Conservation (phyloP, 2,888 invertebrate genomes). For the Hypsopygia costalis region DNA sequence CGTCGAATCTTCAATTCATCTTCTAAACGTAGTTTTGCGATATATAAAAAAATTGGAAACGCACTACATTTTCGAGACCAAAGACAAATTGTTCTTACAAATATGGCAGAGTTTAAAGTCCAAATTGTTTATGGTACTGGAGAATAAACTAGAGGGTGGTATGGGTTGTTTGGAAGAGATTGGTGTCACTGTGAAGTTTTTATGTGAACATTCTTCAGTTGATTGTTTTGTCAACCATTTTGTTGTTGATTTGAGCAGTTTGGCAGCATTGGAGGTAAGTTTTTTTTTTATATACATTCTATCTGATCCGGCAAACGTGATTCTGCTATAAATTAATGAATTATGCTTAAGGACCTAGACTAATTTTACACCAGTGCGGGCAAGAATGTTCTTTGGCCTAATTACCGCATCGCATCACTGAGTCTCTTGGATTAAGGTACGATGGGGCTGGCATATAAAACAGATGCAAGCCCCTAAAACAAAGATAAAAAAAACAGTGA, state of each 20-base stretch:
- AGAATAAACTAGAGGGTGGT: conserved; percentile 11
- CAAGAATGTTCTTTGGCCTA: no score
- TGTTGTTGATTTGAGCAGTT: conserved; percentile 43
- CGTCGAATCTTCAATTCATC: conserved; percentile 52
- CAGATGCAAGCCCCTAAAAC: no score
- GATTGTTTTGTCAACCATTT: conserved; percentile 49
- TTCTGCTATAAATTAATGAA: no score
- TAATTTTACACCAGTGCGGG: no score
- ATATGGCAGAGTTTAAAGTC: conserved; percentile 54
- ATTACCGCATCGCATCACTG: no score
- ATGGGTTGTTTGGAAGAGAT: conserved; percentile 45
- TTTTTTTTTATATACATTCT: no score
- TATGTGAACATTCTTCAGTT: conserved; percentile 54
- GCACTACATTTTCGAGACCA: conserved; percentile 50
- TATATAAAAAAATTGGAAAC: conserved; percentile 61
- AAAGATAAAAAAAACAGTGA: no score
- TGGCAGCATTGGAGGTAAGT: conserved; percentile 53
- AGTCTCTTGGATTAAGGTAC: no score
- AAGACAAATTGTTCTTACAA: conserved; percentile 47
- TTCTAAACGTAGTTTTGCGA: conserved; percentile 49
- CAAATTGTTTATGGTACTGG: conserved; percentile 32
- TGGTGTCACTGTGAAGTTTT: conserved; percentile 45
- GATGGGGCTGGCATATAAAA: no score
- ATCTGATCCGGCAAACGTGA: no score
- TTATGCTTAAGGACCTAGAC: no score